Base-by-base conservation (phyloP, 2,888 invertebrate species). In the Eristalis tenax region DNA sequence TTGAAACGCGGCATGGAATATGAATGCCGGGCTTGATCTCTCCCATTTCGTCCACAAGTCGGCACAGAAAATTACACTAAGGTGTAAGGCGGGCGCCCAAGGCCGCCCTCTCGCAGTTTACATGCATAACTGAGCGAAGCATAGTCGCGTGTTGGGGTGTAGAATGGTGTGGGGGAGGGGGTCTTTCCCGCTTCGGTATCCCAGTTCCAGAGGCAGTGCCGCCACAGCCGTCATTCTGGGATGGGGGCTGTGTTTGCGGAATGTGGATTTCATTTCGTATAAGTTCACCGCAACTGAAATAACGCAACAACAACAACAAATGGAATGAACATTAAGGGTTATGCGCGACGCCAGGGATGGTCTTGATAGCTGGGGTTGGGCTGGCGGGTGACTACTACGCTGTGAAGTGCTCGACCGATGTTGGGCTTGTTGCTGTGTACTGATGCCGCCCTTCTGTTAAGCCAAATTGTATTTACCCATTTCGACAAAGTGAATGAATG, bases 181-280 rank as follows among this genome's bases (percentile, higher is more conserved):
- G 5, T n/a, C n/a, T 15, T 40, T 15, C 13, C 40, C 43, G 50
- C 50, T 50, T 50, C 50, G 50, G 8, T 18, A 43, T n/a, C 15
- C 43, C 43, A n/a, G 15, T 43, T 43, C 43, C 43, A 43, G 43
- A 15, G 43, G 43, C 43, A 43, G 13, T 15, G 4, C 15, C 43
- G 43, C 26, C 26, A 26, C 26, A 10, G 50, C 50, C 2, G 6
- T 50, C 18, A 18, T 1, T 32, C 10, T 11, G 50, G n/a, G 18
- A 6, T 5, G 83, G 32, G 78, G 74, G 63, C 26, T 26, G 59
- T 83, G 79, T 79, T 83, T 79, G 76, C 63, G 78, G 87, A 83
- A 87, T 79, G 87, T 79, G 68, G 79, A 83, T 80, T 79, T 83
- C 83, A 80, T 87, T 87, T 83, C 83, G 50, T 80, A 71, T 79